Evolutionary conservation across 2,888 invertebrate genomes (phyloP).

Genomic region (Dorcus parallelipipedus): DNA sequence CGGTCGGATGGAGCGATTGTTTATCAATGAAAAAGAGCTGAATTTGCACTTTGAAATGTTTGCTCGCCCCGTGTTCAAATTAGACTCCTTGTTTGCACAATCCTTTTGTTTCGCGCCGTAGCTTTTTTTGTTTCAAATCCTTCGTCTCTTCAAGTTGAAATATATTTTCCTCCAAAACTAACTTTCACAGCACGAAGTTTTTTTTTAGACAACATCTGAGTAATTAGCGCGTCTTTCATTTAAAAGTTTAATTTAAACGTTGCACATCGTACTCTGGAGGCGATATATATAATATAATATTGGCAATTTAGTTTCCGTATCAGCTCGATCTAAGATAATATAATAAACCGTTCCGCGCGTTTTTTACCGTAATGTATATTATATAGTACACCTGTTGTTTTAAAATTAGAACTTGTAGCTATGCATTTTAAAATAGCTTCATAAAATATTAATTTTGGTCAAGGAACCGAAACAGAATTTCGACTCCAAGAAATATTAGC

Average conservation of each 20-base stretch:
- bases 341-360: too few species aligned
- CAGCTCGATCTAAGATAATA: too few species aligned
- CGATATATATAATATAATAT: too few species aligned
- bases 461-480: conserved; percentile 19
- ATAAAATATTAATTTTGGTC: conserved; percentile 26
- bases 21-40: conserved; percentile 40
- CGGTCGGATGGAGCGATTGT: conserved; percentile 36
- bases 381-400: conserved; percentile 9
- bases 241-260: too few species aligned
- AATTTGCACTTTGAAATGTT: conserved; percentile 32
- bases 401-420: conserved; percentile 11
- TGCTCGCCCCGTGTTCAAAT: conserved; percentile 23
- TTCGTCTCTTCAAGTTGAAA: too few species aligned
- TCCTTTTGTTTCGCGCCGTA: conserved; percentile 18
- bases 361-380: background rate
- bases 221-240: too few species aligned
- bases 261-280: too few species aligned
- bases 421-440: conserved; percentile 15
- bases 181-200: too few species aligned
- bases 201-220: too few species aligned
- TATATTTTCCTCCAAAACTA: too few species aligned
- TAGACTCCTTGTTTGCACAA: conserved; percentile 24
- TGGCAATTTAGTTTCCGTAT: too few species aligned
- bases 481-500: conserved; percentile 13
- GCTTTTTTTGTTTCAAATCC: conserved; percentile 5